phyloP scores from a whole-genome alignment of 2,888 invertebrate species.

The Lasioglossum calceatum region DNA sequence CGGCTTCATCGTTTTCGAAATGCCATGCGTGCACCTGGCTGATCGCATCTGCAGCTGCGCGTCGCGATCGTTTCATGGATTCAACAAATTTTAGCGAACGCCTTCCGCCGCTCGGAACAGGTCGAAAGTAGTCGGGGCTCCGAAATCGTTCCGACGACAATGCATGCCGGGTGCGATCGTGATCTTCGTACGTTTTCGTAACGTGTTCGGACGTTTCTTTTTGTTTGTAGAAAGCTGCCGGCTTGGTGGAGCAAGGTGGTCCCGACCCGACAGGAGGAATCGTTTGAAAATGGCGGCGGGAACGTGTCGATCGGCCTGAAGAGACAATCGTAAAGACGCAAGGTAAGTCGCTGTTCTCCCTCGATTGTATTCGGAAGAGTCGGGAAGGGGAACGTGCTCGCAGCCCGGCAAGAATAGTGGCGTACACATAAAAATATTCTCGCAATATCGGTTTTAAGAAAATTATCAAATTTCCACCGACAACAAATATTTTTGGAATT shows the following conservation, averaged over 20 bases:
- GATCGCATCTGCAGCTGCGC: not conserved
- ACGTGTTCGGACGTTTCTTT: not conserved
- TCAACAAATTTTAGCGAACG: not conserved
- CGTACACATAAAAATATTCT: too few relatives aligned
- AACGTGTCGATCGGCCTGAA: constrained; percentile 74
- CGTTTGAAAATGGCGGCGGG: constrained; percentile 77
- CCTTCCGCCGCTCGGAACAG: not conserved
- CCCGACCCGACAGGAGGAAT: constrained; percentile 37
- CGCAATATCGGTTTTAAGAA: too few relatives aligned
- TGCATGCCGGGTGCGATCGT: not conserved
- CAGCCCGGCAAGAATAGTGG: too few relatives aligned
- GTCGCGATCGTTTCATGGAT: not conserved
- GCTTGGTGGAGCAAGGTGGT: not conserved
- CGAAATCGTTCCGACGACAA: not conserved
- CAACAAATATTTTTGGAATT: too few relatives aligned
- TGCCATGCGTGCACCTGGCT: not conserved
- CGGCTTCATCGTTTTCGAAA: not conserved
- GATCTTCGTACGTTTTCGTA: not conserved
- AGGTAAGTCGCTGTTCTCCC: constrained; percentile 48
- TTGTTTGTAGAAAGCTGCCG: constrained; percentile 19
- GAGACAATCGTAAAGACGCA: constrained; percentile 52
- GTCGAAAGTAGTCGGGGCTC: too few relatives aligned
- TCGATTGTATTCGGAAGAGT: not conserved
- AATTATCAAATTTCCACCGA: too few relatives aligned
- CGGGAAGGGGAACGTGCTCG: not conserved